Conservation (phyloP, 2,113 vertebrate species). For the Erpornis zantholeuca region DNA sequence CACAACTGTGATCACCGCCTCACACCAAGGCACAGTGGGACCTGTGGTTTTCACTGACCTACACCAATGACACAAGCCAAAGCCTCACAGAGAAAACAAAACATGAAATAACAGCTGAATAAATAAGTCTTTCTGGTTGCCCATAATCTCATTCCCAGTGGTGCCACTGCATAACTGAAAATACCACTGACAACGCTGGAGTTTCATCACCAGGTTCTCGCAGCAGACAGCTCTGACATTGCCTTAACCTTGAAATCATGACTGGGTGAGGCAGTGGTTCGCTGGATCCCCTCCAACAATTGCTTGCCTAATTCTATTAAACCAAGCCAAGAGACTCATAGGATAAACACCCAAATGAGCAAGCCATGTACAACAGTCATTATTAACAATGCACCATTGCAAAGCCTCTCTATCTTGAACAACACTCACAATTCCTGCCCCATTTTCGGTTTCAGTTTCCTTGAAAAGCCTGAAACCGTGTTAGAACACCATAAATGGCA, state of each 20-base stretch:
- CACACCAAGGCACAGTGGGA: neutral
- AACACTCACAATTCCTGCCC: neutral
- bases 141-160: neutral
- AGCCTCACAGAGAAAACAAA: neutral
- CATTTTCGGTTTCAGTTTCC: neutral
- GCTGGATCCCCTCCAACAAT: neutral
- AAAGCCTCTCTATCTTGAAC: neutral
- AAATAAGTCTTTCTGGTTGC: neutral
- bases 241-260: neutral
- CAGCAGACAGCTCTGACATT: neutral
- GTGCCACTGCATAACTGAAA: neutral
- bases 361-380: neutral
- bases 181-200: neutral
- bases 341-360: neutral
- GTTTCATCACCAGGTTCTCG: neutral
- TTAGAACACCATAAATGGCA: neutral
- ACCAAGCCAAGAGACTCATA: neutral
- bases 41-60: neutral
- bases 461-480: neutral
- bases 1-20: neutral
- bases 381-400: neutral
- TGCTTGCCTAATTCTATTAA: slow-evolving; percentile 8
- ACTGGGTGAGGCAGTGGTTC: neutral
- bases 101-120: neutral
- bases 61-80: rapidly evolving